Base-by-base conservation (phyloP, 2,113 vertebrate species). In the Lasiurus borealis region DNA sequence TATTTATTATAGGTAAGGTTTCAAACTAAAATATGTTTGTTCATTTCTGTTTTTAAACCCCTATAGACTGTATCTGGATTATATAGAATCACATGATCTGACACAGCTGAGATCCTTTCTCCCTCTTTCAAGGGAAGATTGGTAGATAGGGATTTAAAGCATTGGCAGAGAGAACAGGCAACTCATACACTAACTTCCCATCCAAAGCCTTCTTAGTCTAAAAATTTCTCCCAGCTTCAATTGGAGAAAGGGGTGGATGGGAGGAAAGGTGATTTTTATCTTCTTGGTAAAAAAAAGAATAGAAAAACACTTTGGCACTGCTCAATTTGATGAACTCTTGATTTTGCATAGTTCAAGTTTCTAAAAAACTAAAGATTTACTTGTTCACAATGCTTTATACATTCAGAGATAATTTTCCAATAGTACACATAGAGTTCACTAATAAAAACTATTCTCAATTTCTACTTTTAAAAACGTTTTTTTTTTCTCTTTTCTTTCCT, bases 71-170 rank as follows among this genome's bases (percentile, higher is more conserved):
- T 91, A 73, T 84, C 87, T 57, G 68, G 50, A 73, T 31, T 62
- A 88, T 62, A 93, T 72, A 92, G 85, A 27, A 64, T 72, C 69
- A 46, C 27, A 88, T 40, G 62, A 78, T 85, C 88, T 88, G 93
- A 77, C 95, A 72, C 7, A 46, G 93, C 6, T 25, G 80, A 89
- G 50, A 46, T 83, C 8, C 57, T 92, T 50, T 96, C 93, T 87
- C 87, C 91, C 73, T 76, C 73, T 76, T 76, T 50, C 44, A 25
- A 3, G 66, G 29, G 62, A 97, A 93, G n/a, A 52, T 44, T 91
- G 95, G 84, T 97, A 96, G 95, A 95, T 72, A 19, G 69, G 84
- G 93, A 97, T 96, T 97, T 94, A 97, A 97, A 96, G 86, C 90
- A 69, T 29, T 62, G 85, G 44, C 16, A 62, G 80, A 88, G 68